phyloP scores from a whole-genome alignment of 2,888 invertebrate species.

The Drosophila barbarae region DNA sequence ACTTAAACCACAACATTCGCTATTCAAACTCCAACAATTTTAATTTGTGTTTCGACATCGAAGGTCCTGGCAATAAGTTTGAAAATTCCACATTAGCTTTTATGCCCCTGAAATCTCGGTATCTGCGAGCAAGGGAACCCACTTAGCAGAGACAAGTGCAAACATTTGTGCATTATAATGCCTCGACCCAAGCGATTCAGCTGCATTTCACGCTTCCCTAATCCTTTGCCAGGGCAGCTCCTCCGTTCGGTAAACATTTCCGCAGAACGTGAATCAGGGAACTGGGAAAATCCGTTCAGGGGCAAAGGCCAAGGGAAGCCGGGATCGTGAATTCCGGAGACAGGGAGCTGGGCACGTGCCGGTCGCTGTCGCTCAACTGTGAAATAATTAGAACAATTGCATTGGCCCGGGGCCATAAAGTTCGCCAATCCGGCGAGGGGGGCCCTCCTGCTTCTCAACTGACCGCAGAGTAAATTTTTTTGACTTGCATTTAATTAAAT shows the following conservation, averaged over 20 bases:
- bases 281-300: background rate
- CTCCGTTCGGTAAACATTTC: slow-evolving; percentile 41
- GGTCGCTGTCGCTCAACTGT: slow-evolving; percentile 38
- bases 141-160: slow-evolving; percentile 44
- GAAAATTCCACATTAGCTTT: slow-evolving; percentile 1
- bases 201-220: slow-evolving; percentile 45
- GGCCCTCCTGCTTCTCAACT: background rate
- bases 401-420: slow-evolving; percentile 47
- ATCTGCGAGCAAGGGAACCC: slow-evolving; percentile 29
- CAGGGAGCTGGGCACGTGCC: slow-evolving; percentile 53
- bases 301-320: slow-evolving; percentile 3
- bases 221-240: slow-evolving; percentile 30
- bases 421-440: background rate
- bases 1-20: background rate
- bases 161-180: slow-evolving; percentile 45
- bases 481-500: slow-evolving; percentile 67
- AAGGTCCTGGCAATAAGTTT: slow-evolving; percentile 4
- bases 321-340: slow-evolving; percentile 26
- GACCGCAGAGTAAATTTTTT: slow-evolving; percentile 33
- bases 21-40: background rate
- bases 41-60: background rate
- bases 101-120: slow-evolving; percentile 4
- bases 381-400: slow-evolving; percentile 65
- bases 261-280: slow-evolving; percentile 35
- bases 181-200: slow-evolving; percentile 21